Conservation (phyloP, 2,113 vertebrate genomes). For the Boleophthalmus pectinirostris region DNA sequence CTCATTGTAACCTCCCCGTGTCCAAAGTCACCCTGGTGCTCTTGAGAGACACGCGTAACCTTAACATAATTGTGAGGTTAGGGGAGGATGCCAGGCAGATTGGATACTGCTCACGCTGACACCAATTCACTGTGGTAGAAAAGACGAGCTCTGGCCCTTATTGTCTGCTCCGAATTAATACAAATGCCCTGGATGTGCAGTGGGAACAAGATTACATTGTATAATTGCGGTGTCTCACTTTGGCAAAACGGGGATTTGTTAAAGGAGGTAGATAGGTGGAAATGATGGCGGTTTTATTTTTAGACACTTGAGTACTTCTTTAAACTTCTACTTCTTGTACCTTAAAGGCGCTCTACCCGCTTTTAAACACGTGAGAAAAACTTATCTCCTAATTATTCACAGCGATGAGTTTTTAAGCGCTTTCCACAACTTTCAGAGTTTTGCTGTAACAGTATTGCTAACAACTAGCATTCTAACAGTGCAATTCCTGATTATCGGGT, state of each 20-base stretch:
- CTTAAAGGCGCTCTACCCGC: no score
- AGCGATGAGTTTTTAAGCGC: no score
- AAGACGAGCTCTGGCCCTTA: slow-evolving; percentile 30
- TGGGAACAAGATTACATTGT: slow-evolving; percentile 55
- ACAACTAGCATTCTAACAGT: no score
- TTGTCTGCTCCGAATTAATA: slow-evolving; percentile 61
- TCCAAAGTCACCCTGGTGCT: slow-evolving; percentile 61
- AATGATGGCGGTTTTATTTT: slow-evolving; percentile 17
- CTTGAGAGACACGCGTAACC: slow-evolving; percentile 51
- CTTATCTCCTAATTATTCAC: no score
- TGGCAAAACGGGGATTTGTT: slow-evolving; percentile 46
- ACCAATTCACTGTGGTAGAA: slow-evolving; percentile 56
- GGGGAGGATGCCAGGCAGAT: slow-evolving; percentile 51
- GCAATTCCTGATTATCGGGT: no score
- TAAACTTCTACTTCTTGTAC: background rate
- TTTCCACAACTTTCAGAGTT: no score
- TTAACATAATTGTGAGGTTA: slow-evolving; percentile 62
- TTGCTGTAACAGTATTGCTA: no score
- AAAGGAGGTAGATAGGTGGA: slow-evolving; percentile 17
- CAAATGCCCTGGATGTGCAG: slow-evolving; percentile 49
- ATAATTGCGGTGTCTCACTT: slow-evolving; percentile 50
- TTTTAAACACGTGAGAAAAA: no score
- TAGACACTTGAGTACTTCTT: background rate
- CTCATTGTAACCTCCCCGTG: slow-evolving; percentile 57
- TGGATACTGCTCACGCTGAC: slow-evolving; percentile 50